Evolutionary conservation across 2,888 invertebrate genomes (phyloP).

Genomic region (Cylloceria caligata): DNA sequence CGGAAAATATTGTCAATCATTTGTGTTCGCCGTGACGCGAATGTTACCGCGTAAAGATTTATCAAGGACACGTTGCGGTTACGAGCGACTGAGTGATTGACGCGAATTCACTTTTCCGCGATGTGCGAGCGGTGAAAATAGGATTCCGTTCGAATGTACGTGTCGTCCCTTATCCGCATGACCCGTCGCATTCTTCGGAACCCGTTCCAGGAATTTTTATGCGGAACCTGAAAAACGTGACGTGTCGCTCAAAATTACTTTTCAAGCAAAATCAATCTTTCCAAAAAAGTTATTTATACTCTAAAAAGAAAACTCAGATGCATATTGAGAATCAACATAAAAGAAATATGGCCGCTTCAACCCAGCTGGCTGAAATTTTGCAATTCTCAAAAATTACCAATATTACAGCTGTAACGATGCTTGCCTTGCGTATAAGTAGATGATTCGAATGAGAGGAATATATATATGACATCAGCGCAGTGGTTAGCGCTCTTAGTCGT

Average conservation of each 20-base stretch:
- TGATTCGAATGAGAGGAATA: no score
- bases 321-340: not conserved
- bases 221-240: not conserved
- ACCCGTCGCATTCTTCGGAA: conserved; percentile 3
- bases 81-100: conserved; percentile 30
- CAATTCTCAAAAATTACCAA: no score
- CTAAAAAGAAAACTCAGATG: not conserved
- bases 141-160: conserved; percentile 34
- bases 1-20: conserved; percentile 30
- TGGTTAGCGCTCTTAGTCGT: no score
- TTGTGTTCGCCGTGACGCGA: conserved; percentile 25
- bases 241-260: not conserved
- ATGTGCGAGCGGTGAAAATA: conserved; percentile 11
- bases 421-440: no score
- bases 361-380: no score
- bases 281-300: not conserved
- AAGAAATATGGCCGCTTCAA: no score
- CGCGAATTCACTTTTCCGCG: conserved; percentile 24
- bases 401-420: no score
- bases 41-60: conserved; percentile 26
- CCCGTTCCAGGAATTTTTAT: conserved; percentile 12
- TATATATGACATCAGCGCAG: no score
- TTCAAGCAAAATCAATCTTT: not conserved
- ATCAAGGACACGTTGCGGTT: conserved; percentile 28
- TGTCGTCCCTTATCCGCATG: conserved; percentile 17